Base-by-base conservation (phyloP, 2,797 vertebrate species). In the Rhinoraja longicauda region DNA sequence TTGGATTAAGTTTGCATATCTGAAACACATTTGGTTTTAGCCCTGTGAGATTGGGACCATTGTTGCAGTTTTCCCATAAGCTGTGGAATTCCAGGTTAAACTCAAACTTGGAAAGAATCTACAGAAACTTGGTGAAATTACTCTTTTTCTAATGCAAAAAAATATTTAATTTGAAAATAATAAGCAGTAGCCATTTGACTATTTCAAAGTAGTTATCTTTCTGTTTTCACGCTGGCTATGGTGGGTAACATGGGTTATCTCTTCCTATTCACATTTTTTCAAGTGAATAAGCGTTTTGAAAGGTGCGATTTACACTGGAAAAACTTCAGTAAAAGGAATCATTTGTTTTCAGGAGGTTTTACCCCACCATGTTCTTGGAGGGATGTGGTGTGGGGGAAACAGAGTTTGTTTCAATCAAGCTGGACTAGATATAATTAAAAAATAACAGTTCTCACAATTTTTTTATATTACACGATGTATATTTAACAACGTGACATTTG, bases 401-500 rank as follows among this genome's bases (percentile, higher is more conserved):
- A 32, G 57, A 57, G 57, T 32, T 86, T 86, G 1, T 45, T n/a
- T 1, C 1, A 86, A 82, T 26, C 45, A 86, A 62, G 62, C 57
- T 86, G 82, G 29, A n/a, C 29, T 64, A 86, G 29, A n/a, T 86
- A 59, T 45, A 64, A 86, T 29, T 59, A 86, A 59, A 59, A 86
- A 5, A 32, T 86, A 32, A 62, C 57, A 62, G 5, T 62, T 64
- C 82, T 84, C 84, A 26, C 81, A 39, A 21, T 81, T 84, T 24
- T 32, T 72, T 21, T 9, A 64, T 62, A 62, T 64, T 62, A 86
- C 82, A 45, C 77, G 32, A 32, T 59, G 32, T 84, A 53, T 86
- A 86, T 86, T 86, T 86, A 32, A 64, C 29, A 86, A 86, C 57
- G 86, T 62, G 57, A 86, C 57, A 86, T 86, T 32, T n/a, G 29